A percentile compares a stretch with the other conserved stretches of the same genome.
Conservation (phyloP, 2,113 vertebrate genomes). For the Dasypus novemcinctus region DNA sequence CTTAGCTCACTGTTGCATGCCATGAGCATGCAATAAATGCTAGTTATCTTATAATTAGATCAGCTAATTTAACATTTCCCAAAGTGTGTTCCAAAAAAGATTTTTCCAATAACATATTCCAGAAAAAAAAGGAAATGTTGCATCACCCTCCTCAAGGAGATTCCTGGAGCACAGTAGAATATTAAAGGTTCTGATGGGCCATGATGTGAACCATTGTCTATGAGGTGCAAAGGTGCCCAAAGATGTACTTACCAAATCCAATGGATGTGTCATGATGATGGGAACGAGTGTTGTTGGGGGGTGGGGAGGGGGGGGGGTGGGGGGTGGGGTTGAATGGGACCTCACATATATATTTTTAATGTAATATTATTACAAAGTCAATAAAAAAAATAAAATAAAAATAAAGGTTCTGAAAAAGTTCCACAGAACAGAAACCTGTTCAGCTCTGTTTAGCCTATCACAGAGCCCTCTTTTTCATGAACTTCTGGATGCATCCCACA, state of each 20-base stretch:
- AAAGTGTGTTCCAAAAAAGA: neutral
- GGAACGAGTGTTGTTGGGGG: too few species aligned
- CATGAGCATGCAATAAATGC: neutral
- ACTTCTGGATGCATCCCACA: neutral
- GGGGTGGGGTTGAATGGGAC: too few species aligned
- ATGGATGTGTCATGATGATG: too few species aligned
- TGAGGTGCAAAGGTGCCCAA: too few species aligned
- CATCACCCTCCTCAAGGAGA: neutral
- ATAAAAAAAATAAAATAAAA: too few species aligned
- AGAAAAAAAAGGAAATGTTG: neutral
- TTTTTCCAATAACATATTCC: neutral
- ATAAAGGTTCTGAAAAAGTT: neutral
- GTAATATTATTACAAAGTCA: too few species aligned
- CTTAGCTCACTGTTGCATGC: neutral
- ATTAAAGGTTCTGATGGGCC: neutral
- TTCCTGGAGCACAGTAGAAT: neutral
- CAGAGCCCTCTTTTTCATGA: neutral
- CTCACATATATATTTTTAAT: too few species aligned
- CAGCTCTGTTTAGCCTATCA: neutral
- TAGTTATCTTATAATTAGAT: neutral
- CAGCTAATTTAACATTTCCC: neutral
- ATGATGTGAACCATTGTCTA: too few species aligned
- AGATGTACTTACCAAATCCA: too few species aligned
- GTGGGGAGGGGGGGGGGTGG: too few species aligned
- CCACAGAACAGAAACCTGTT: neutral